Percentiles rank a stretch among this genome's conserved stretches.
phyloP scores from a whole-genome alignment of 2,888 invertebrate species.

The Lasioglossum pauxillum region DNA sequence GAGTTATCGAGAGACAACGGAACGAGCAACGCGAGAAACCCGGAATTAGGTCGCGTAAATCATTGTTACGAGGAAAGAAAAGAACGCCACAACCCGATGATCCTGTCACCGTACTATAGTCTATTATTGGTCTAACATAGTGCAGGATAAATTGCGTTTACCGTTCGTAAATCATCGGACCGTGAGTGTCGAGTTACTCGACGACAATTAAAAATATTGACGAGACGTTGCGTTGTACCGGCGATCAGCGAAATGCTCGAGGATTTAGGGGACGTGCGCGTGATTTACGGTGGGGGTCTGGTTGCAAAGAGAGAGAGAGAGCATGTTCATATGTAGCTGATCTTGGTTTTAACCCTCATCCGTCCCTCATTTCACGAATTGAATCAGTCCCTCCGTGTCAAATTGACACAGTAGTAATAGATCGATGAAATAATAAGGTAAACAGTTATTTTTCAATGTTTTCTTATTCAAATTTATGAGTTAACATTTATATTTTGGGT shows the following conservation, averaged over 20 bases:
- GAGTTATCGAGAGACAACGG: neutral
- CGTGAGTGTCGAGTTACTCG: neutral
- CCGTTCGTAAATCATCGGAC: constrained; percentile 22
- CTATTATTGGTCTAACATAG: constrained; percentile 1
- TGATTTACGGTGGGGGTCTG: neutral
- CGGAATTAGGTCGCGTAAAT: neutral
- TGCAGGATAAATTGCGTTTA: constrained; percentile 27
- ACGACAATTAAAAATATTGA: constrained; percentile 30
- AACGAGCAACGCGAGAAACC: neutral
- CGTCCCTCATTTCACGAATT: no score
- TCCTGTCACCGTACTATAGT: neutral
- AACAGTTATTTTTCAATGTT: no score
- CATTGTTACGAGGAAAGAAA: neutral
- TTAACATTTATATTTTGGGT: no score
- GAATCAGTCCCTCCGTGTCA: no score
- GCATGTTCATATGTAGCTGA: no score
- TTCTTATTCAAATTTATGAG: no score
- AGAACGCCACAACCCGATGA: neutral
- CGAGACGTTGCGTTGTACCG: neutral
- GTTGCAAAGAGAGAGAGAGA: no score
- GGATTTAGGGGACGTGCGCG: neutral
- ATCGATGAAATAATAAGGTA: no score
- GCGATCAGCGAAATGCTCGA: neutral
- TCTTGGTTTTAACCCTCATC: neutral
- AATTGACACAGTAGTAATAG: no score